Conservation (phyloP, 2,113 vertebrate genomes). For the Fulmarus glacialis region DNA sequence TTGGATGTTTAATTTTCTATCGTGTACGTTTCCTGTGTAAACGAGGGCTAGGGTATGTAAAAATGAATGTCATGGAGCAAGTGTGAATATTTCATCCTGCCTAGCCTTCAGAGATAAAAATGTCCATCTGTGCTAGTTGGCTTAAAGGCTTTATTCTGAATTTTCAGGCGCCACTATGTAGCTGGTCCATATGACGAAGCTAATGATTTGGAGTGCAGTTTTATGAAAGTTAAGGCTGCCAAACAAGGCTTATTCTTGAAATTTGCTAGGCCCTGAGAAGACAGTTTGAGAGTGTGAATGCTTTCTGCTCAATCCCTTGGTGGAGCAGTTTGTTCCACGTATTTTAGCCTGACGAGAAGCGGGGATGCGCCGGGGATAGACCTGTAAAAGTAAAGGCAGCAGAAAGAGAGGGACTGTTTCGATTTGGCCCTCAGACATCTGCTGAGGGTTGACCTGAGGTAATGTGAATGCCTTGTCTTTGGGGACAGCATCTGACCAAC, state of each 20-base stretch:
- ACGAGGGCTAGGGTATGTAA: background rate
- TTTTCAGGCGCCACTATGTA: background rate
- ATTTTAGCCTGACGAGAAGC: background rate
- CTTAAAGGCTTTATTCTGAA: background rate
- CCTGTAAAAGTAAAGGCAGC: background rate
- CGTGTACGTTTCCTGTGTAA: background rate
- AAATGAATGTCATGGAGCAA: background rate
- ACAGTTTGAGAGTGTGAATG: background rate
- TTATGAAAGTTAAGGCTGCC: background rate
- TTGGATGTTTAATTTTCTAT: background rate
- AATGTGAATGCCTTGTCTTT: background rate
- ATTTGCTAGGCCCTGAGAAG: background rate
- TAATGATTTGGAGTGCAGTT: background rate
- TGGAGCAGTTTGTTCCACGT: accelerated
- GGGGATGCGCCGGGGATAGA: accelerated
- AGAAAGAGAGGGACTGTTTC: background rate
- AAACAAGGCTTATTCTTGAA: background rate
- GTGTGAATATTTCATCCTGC: background rate
- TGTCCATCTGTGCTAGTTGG: background rate
- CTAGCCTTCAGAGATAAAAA: background rate
- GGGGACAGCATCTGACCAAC: background rate
- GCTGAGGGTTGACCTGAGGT: background rate
- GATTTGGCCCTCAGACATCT: background rate
- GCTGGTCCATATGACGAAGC: background rate
- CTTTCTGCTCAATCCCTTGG: background rate